These are phyloP conservation scores for Drosophila vallismaia DNA, from an alignment of 2,888 invertebrate genomes.

Conservation along the genomic window DNA sequence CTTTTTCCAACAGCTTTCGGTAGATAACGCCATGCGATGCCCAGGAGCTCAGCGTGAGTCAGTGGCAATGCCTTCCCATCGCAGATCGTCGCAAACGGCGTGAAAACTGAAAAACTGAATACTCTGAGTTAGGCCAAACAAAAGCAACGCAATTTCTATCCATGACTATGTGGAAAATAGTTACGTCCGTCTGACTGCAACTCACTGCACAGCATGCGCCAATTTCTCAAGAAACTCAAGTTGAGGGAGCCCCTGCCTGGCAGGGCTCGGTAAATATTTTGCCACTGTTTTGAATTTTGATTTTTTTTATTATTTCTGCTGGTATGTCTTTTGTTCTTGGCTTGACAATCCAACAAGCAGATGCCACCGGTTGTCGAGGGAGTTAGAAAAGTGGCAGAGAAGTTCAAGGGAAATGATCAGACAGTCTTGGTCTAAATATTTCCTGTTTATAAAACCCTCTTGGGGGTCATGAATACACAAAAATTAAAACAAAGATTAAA, in stretches of 20 bases:
- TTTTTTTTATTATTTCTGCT: slow-evolving; percentile 61
- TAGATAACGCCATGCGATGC: slow-evolving; percentile 33
- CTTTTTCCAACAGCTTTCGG: slow-evolving; percentile 58
- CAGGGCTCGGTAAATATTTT: slow-evolving; percentile 75
- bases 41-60: slow-evolving; percentile 43
- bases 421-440: slow-evolving; percentile 32
- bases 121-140: slow-evolving; percentile 47
- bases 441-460: slow-evolving; percentile 26
- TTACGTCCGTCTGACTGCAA: slow-evolving; percentile 47
- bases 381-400: slow-evolving; percentile 31
- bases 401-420: slow-evolving; percentile 33
- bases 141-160: slow-evolving; percentile 74
- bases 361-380: slow-evolving; percentile 45
- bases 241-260: slow-evolving; percentile 55
- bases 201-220: slow-evolving; percentile 79
- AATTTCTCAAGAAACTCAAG: slow-evolving; percentile 74
- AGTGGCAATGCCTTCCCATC: slow-evolving; percentile 52
- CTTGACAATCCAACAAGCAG: slow-evolving; percentile 64
- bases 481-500: slow-evolving; percentile 12
- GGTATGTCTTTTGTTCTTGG: slow-evolving; percentile 60
- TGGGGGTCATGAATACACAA: slow-evolving; percentile 18
- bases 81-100: slow-evolving; percentile 50
- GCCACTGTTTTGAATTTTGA: slow-evolving; percentile 67
- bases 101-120: slow-evolving; percentile 46
- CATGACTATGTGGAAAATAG: slow-evolving; percentile 62